These are phyloP conservation scores for Monopterus albus DNA, from an alignment of 2,113 vertebrate species.

Conservation along the genomic window DNA sequence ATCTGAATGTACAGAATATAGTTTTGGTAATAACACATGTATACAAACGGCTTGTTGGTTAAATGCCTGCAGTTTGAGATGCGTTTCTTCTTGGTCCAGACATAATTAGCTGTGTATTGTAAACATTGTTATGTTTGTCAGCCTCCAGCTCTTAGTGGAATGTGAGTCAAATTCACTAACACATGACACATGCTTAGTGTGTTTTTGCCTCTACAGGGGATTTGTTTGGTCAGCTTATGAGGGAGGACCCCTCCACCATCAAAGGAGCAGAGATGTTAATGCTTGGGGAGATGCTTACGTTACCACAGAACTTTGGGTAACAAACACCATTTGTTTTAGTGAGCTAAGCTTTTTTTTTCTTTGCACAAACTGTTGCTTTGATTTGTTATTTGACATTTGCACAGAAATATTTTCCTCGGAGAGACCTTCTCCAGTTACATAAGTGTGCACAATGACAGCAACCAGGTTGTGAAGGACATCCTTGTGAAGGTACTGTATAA, in stretches of 20 bases:
- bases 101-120: neutral
- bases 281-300: constrained; percentile 97
- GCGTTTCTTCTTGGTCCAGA: neutral
- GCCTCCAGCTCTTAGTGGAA: neutral
- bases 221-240: constrained; percentile 92
- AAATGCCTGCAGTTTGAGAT: too few relatives aligned
- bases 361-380: neutral
- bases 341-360: neutral
- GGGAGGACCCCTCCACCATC: constrained; percentile 94
- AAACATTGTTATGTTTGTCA: too few relatives aligned
- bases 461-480: constrained; percentile 95
- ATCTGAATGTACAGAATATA: too few relatives aligned
- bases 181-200: neutral
- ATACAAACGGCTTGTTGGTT: too few relatives aligned
- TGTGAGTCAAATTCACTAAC: neutral
- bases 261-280: constrained; percentile 94
- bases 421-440: constrained; percentile 99
- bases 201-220: constrained; percentile 82
- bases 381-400: neutral
- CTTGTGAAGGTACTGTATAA: constrained; percentile 90
- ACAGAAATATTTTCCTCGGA: constrained; percentile 97
- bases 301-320: constrained; percentile 99
- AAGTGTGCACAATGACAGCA: constrained; percentile 98
- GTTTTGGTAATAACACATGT: too few relatives aligned
- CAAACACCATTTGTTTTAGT: neutral